Base-by-base conservation (phyloP, 2,888 invertebrate genomes). In the Melanargia galathea region DNA sequence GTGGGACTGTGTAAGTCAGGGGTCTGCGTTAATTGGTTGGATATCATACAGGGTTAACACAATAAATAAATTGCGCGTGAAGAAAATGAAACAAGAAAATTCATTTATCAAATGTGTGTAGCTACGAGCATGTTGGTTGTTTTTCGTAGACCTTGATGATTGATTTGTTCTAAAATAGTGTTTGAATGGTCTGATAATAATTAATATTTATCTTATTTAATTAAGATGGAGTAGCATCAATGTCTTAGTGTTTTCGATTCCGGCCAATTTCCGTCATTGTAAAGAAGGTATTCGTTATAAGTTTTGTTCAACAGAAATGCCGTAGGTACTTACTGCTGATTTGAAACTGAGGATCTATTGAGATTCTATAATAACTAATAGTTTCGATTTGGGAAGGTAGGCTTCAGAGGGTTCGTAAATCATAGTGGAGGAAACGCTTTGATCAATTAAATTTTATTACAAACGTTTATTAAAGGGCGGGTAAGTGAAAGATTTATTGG, bases 391-490 rank as follows among this genome's bases (percentile, higher is more conserved):
- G 26, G 48, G 54, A 63, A 67, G 65, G 67, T 68, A 66, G 63
- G 63, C 66, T 76, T 72, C 70, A 77, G 76, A 73, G 71, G 68
- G 68, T 72, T 76, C 72, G 77, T 81, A 82, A 79, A 80, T 80
- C 75, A 76, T 71, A 76, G 69, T 73, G 77, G 75, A 84, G 84
- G 83, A 83, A 83, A 57, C 78, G 84, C 83, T 87, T 85, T 81
- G 84, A 90, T 89, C 87, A 87, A 89, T 90, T 88, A 87, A 82
- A 87, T 87, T 86, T 88, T 87, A 90, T 88, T 86, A 84, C 82
- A 81, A 65, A 79, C 86, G 80, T 86, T 87, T 86, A 90, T 90
- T 86, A 90, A 89, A 87, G 80, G 83, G 81, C 77, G 76, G 80
- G 78, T 81, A 83, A 89, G 84, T 85, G 87, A 86, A 87, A 88